Conservation (phyloP, 30 jellyfish, hydroid and myxozoan genomes). For the Cassiopea andromeda region DNA sequence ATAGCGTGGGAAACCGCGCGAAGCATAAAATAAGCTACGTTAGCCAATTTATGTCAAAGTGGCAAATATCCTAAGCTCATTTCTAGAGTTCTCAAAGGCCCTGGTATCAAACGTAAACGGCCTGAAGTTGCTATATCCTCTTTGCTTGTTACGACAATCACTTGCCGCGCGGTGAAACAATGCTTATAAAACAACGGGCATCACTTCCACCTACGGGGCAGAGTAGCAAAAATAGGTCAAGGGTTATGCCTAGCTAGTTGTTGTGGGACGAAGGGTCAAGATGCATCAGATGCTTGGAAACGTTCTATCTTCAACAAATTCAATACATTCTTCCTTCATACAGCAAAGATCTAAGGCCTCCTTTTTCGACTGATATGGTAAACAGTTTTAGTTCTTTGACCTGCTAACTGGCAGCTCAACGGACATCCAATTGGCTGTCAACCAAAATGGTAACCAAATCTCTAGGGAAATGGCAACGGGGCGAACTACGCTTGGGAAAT, state of each 20-base stretch:
- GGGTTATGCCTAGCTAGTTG: not conserved
- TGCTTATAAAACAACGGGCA: not conserved
- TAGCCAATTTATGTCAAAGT: too few relatives aligned
- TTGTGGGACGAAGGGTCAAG: not conserved
- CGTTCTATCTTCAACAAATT: not conserved
- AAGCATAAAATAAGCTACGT: too few relatives aligned
- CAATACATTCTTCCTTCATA: not conserved
- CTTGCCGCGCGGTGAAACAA: not conserved
- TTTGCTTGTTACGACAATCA: not conserved
- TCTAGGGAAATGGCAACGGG: not conserved
- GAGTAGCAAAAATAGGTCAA: slow-evolving; percentile 17
- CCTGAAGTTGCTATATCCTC: not conserved
- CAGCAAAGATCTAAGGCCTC: not conserved
- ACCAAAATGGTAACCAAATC: not conserved
- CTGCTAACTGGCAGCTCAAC: not conserved
- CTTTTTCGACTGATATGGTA: not conserved
- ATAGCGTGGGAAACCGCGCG: too few relatives aligned
- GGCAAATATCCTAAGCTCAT: too few relatives aligned
- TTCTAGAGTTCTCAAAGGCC: not conserved
- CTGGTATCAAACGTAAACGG: not conserved
- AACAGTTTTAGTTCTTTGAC: not conserved
- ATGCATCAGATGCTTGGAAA: not conserved
- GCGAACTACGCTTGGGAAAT: too few relatives aligned
- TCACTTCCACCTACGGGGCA: not conserved
- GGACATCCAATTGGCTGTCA: not conserved